phyloP scores from a whole-genome alignment of 2,113 vertebrate species.

The Triplophysa dalaica region DNA sequence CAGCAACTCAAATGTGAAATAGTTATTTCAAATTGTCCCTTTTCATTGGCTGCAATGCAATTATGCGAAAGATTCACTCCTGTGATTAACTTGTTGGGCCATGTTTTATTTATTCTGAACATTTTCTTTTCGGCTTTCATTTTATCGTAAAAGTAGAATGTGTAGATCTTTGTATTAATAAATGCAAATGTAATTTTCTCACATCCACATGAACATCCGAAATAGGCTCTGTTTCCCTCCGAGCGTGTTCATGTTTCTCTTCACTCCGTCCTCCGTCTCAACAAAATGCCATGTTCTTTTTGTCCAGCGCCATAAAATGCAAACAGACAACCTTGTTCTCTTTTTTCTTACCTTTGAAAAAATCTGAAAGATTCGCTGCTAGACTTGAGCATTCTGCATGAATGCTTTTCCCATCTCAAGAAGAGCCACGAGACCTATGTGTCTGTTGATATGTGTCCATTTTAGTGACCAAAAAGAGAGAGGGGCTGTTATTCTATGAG shows the following conservation, averaged over 20 bases:
- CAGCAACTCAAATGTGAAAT: too few species aligned
- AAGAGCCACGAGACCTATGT: not conserved
- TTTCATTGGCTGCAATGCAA: not conserved
- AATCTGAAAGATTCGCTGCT: conserved; percentile 9
- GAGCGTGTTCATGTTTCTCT: not conserved
- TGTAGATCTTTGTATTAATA: not conserved
- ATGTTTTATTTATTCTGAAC: not conserved
- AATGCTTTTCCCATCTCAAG: conserved; percentile 9
- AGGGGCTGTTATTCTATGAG: conserved; percentile 29
- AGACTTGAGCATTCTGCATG: conserved; percentile 20
- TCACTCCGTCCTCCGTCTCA: not conserved
- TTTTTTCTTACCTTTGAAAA: conserved; percentile 3
- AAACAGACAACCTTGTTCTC: conserved; percentile 11
- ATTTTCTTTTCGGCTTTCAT: not conserved
- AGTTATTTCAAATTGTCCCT: not conserved
- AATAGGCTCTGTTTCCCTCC: not conserved
- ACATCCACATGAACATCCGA: not conserved
- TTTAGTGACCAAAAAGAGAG: conserved; percentile 1
- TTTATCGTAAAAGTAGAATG: not conserved
- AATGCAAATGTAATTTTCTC: not conserved
- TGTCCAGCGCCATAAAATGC: not conserved
- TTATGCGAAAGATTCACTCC: not conserved
- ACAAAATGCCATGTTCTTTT: conserved; percentile 35
- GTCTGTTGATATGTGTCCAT: conserved; percentile 27
- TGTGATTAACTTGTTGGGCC: not conserved